Conservation (phyloP, 2,113 vertebrate genomes). For the Actenoides lindsayi region DNA sequence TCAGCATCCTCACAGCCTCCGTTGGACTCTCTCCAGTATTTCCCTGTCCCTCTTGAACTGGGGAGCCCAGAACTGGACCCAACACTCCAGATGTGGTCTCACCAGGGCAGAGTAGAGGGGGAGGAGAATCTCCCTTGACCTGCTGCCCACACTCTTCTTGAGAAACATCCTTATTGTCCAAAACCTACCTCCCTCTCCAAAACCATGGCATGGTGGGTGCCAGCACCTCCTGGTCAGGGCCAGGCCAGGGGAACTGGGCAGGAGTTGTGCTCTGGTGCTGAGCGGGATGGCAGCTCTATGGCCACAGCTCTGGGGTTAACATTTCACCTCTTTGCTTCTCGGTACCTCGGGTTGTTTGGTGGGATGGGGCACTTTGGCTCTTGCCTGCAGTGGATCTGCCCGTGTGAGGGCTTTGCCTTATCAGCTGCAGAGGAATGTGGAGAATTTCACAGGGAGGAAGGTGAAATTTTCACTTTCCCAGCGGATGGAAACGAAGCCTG, state of each 20-base stretch:
- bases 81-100: too few species aligned
- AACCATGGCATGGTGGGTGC: fast-evolving
- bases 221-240: not conserved
- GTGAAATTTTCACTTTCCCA: not conserved
- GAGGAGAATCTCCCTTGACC: too few species aligned
- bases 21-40: too few species aligned
- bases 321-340: not conserved
- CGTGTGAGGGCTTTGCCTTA: not conserved
- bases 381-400: not conserved
- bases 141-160: not conserved
- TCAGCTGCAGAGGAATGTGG: not conserved
- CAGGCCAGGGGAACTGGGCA: not conserved
- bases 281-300: fast-evolving
- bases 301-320: not conserved
- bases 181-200: not conserved
- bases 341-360: not conserved
- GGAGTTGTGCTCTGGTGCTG: not conserved
- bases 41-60: too few species aligned
- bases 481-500: not conserved
- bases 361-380: not conserved
- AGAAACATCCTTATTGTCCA: not conserved
- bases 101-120: too few species aligned
- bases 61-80: too few species aligned
- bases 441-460: not conserved
- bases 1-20: too few species aligned